Conservation (phyloP, 2,797 vertebrate genomes). For the Danio choprae region DNA sequence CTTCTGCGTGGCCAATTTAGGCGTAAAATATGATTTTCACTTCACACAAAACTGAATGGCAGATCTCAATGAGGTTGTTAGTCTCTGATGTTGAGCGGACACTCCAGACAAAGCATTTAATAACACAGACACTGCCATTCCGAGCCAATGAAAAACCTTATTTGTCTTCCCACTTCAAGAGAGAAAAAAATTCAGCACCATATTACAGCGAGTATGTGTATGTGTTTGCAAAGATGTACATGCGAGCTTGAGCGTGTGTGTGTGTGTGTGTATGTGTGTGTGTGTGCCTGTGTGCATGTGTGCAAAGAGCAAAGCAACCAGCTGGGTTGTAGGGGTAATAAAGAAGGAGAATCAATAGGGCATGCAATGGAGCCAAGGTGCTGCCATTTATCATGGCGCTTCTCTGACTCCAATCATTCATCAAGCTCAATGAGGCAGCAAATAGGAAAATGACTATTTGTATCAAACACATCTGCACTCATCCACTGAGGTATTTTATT, state of each 20-base stretch:
- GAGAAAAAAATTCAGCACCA: slow-evolving; percentile 8
- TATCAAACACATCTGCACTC: slow-evolving; percentile 99
- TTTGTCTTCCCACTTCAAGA: slow-evolving; percentile 65
- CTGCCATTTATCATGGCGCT: slow-evolving; percentile 99
- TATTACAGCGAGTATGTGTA: slow-evolving; percentile 64
- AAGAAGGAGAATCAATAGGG: slow-evolving; percentile 99
- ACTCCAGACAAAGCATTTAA: slow-evolving; percentile 69
- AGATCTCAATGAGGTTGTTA: slow-evolving; percentile 40
- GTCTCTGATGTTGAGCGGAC: slow-evolving; percentile 47
- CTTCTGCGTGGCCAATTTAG: slow-evolving; percentile 31
- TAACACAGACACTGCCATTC: slow-evolving; percentile 68
- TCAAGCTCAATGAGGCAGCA: slow-evolving; percentile 99
- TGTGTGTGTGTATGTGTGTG: slow-evolving; percentile 55
- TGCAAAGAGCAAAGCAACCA: slow-evolving; percentile 96
- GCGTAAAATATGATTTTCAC: slow-evolving; percentile 26
- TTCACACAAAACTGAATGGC: slow-evolving; percentile 22
- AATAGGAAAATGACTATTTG: slow-evolving; percentile 99
- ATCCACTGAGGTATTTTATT: slow-evolving; percentile 99
- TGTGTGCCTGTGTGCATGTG: slow-evolving; percentile 67
- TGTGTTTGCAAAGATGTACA: slow-evolving; percentile 39
- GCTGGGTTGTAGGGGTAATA: slow-evolving; percentile 99
- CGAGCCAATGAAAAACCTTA: slow-evolving; percentile 77
- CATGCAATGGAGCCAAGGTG: slow-evolving; percentile 99
- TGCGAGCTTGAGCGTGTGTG: slow-evolving; percentile 44
- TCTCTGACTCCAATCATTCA: slow-evolving; percentile 99